Evolutionary conservation across 2,797 vertebrate genomes (phyloP).

Genomic region (Clarias platycephalus): DNA sequence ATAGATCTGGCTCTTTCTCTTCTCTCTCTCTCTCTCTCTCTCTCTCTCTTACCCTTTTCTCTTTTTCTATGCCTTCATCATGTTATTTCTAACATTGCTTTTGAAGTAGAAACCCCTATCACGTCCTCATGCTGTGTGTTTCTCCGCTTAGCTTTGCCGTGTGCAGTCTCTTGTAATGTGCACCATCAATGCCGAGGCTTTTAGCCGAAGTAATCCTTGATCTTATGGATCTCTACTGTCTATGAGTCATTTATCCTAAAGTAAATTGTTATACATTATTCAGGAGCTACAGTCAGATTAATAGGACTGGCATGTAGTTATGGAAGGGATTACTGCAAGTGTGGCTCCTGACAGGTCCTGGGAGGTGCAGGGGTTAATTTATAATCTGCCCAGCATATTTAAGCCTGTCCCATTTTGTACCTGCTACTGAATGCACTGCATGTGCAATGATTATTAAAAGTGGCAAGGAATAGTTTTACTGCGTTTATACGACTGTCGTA

Average conservation of each 20-base stretch:
- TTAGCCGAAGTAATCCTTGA: background rate
- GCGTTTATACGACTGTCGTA: background rate
- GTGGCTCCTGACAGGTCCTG: background rate
- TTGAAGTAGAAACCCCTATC: conserved; percentile 6
- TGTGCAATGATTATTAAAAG: background rate
- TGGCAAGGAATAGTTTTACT: conserved; percentile 16
- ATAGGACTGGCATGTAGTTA: background rate
- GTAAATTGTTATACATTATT: background rate
- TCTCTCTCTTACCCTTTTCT: background rate
- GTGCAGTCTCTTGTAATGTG: background rate
- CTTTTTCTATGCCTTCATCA: background rate
- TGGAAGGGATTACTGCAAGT: background rate
- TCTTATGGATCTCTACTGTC: background rate
- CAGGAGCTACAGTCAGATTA: background rate
- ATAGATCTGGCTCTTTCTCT: conserved; percentile 23
- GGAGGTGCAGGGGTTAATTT: background rate
- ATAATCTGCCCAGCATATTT: background rate
- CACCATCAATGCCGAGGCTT: background rate
- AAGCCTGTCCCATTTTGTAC: background rate
- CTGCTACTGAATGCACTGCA: background rate
- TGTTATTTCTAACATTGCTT: conserved; percentile 25
- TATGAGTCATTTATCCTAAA: background rate
- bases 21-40: too few species aligned
- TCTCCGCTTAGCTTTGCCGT: background rate
- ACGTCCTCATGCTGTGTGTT: background rate